Evolutionary conservation across 1,140 invertebrate genomes (phyloP), one percentile per base, ranked within the genome.

Genomic region (Thaumetopoea pityocampa): DNA sequence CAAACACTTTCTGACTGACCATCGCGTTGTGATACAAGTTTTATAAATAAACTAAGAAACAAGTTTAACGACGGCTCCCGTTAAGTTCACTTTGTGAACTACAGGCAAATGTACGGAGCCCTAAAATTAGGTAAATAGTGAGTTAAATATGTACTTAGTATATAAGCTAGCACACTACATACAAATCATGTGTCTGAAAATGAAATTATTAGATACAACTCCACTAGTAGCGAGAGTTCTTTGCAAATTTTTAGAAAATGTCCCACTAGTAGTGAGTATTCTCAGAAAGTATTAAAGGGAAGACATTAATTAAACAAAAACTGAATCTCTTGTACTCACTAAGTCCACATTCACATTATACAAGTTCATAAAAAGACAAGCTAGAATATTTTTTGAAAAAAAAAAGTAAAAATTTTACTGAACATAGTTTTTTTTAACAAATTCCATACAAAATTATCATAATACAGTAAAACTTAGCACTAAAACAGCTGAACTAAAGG

Each of bases 1-100:
- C 48, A 70, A 67, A 30, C 77, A 76, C 68, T 73, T 73, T 74
- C 69, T 72, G 67, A 73, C 55, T 74, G 62, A 57, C 67, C 57
- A 57, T 37, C 55, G 62, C 53, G 57, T 60, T 67, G 65, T 70
- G 62, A 67, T 71, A 58, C 51, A 67, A 64, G 51, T 73, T n/a
- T n/a, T n/a, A n/a, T n/a, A n/a, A n/a, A n/a, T 68, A 63, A 63
- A 68, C 52, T 71, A 70, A 57, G 30, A 52, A 63, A 62, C 48
- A 52, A 48, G 17, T 23, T 15, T 22, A 55, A 53, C 42, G 48
- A 65, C 63, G 28, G 54, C 54, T 22, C 36, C 17, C 44, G 18
- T 27, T 20, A 36, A 24, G 52, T 41, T 18, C 70, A 74, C 67
- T 76, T 66, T 51, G 71, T 74, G 62, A 49, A 51, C 51, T 42